A percentile compares a stretch with the other conserved stretches of the same genome.
Conservation (phyloP, 2,113 vertebrate genomes). For the Pithys albifrons region DNA sequence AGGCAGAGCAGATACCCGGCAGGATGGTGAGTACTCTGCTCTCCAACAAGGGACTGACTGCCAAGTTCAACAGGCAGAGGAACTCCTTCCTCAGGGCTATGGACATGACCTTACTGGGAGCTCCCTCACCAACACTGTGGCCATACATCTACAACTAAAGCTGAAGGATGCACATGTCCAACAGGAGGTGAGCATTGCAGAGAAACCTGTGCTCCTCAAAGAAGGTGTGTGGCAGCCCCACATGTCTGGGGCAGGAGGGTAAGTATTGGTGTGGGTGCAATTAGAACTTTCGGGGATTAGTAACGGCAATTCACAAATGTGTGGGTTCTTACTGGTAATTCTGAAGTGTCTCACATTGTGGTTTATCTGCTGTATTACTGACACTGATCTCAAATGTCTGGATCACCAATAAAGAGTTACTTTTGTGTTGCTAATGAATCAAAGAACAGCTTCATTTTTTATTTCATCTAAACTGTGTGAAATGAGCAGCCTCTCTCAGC, state of each 20-base stretch:
- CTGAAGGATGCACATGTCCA: neutral
- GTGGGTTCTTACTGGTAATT: neutral
- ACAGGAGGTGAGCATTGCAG: neutral
- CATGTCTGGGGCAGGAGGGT: neutral
- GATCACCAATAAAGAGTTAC: neutral
- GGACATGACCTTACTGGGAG: fast-evolving
- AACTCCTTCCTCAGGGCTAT: too few species aligned
- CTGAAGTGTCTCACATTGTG: neutral
- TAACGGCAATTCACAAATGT: neutral
- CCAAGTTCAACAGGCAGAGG: neutral
- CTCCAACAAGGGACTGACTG: neutral
- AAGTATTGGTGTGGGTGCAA: neutral
- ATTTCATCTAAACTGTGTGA: neutral
- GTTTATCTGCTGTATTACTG: neutral
- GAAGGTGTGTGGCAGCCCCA: too few species aligned
- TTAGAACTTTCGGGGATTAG: neutral
- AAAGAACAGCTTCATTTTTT: neutral
- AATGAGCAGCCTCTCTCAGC: neutral
- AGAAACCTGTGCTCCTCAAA: neutral
- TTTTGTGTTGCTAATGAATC: neutral
- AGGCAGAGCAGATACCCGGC: neutral
- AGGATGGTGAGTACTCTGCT: neutral
- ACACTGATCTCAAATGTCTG: neutral
- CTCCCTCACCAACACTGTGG: neutral
- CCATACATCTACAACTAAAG: neutral